These are phyloP conservation scores for Sakesphorus luctuosus DNA, from an alignment of 2,113 vertebrate genomes.

Conservation along the genomic window DNA sequence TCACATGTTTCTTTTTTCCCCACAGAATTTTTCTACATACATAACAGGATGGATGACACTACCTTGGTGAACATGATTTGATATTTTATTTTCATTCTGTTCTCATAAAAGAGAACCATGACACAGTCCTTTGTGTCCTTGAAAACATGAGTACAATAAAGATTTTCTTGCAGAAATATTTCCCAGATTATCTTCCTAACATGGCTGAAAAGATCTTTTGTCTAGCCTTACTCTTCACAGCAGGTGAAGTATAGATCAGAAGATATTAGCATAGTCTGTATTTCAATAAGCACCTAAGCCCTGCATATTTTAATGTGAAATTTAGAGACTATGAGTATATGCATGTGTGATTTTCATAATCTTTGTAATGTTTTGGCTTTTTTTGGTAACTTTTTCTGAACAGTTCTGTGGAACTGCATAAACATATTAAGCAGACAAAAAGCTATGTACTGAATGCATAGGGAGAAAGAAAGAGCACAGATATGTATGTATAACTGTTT, in stretches of 20 bases:
- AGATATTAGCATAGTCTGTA: neutral
- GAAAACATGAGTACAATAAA: neutral
- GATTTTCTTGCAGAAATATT: neutral
- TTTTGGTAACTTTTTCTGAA: neutral
- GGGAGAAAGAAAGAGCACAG: neutral
- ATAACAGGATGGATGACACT: neutral
- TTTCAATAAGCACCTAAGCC: neutral
- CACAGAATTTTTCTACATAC: neutral
- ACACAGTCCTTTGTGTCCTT: neutral
- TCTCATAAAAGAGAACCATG: neutral
- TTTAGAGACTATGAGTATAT: neutral
- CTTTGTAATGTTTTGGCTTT: neutral
- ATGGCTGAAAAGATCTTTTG: neutral
- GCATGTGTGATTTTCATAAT: neutral
- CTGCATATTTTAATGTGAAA: neutral
- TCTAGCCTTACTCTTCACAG: neutral
- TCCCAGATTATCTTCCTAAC: neutral
- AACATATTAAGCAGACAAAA: neutral
- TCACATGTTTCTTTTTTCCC: neutral
- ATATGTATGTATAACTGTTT: neutral
- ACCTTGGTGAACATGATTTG: neutral
- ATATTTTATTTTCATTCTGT: slow-evolving; percentile 26
- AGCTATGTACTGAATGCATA: neutral
- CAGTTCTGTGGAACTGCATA: neutral
- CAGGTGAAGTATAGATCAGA: neutral